Evolutionary conservation across 1,140 invertebrate species (phyloP), one percentile per base, ranked within the genome.

Genomic region (Spodoptera litura): DNA sequence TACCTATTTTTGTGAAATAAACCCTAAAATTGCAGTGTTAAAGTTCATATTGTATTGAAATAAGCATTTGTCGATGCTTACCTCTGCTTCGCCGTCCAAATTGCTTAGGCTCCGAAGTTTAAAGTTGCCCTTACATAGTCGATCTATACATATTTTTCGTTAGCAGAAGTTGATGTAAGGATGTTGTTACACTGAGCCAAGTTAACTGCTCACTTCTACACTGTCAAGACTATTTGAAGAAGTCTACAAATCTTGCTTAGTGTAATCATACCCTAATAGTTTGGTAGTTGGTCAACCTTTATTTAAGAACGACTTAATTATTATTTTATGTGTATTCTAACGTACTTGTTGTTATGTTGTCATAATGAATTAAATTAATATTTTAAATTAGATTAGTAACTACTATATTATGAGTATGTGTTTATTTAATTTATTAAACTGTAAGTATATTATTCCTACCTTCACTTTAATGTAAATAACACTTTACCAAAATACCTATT

Each of bases 31-130:
- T 53, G 49, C 64, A 52, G 66, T 53, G 49, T 53, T 53, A 68
- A 11, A 70, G 25, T 66, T n/a, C 3, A 66, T 49, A 66, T 49
- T 66, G 38, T 44, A 64, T n/a, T 66, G 8, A n/a, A 25, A 44
- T 13, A 73, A 59, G 35, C 55, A 59, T 73, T 49, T 35, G 56
- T 25, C 59, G 49, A 75, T 75, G 58, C 59, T 75, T 35, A 62
- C 59, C 70, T 64, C 77, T 73, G 77, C 77, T 78, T 78, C 58
- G 80, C 80, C 80, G 80, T 81, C 80, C 80, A 81, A 78, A 78
- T 61, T 77, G 35, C 74, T 75, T 74, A 74, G 58, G 73, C 44
- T 64, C 49, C 59, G 35, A 55, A 56, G 31, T 56, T 56, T 55
- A 56, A 71, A 20, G 38, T 70, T 52, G 44, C 51, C 66, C 66